phyloP scores from a whole-genome alignment of 2,113 vertebrate genomes.

The human region GRCh38 chr20:9973501-9974000 shows the following conservation, averaged over 20 bases:
- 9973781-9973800: not conserved
- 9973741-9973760: not conserved
- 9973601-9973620: not conserved
- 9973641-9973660: not conserved
- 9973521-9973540: not conserved
- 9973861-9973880: not conserved
- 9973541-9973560: not conserved
- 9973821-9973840: not conserved
- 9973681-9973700: not conserved
- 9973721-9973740: not conserved
- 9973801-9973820: not conserved
- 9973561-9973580: not conserved
- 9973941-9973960: not conserved
- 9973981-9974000: not conserved
- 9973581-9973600: not conserved
- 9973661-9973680: not conserved
- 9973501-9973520: not conserved
- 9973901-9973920: not conserved
- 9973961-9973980: not conserved
- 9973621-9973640: not conserved
- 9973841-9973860: not conserved
- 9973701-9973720: not conserved
- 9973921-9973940: not conserved
- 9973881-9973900: not conserved
- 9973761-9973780: not conserved